A percentile compares a stretch with the other conserved stretches of the same genome.
phyloP scores from a whole-genome alignment of 2,797 vertebrate species.

The Pseudotriccus pelzelni region DNA sequence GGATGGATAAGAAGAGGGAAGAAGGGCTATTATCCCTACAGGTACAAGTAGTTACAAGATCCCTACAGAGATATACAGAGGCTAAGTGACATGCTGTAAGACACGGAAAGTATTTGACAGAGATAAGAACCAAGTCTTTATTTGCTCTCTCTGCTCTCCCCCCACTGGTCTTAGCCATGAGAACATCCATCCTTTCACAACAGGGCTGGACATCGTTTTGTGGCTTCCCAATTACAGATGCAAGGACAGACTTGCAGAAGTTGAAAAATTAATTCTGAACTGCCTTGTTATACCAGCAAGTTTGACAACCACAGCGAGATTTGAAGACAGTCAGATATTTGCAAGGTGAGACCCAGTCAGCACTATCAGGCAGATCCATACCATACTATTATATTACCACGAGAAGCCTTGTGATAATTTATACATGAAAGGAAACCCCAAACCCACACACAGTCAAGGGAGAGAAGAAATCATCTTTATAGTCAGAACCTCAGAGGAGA shows the following conservation, averaged over 20 bases:
- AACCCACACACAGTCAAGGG: not conserved
- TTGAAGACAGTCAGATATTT: not conserved
- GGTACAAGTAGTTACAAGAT: not conserved
- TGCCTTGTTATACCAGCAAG: not conserved
- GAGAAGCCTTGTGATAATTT: not conserved
- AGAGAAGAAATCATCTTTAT: not conserved
- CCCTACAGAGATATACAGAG: not conserved
- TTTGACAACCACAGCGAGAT: not conserved
- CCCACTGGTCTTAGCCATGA: not conserved
- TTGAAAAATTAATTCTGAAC: not conserved
- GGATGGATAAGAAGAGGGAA: not conserved
- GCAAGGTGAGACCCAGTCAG: not conserved
- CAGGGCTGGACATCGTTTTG: accelerated
- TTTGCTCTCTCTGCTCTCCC: not conserved
- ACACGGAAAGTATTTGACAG: not conserved
- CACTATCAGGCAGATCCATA: not conserved
- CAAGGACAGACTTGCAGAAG: not conserved
- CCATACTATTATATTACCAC: not conserved
- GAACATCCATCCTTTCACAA: not conserved
- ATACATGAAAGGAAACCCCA: not conserved
- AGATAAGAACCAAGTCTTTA: not conserved
- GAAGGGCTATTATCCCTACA: slow-evolving; percentile 17
- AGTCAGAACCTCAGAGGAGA: not conserved
- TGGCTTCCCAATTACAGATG: not conserved
- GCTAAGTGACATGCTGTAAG: not conserved